Base-by-base conservation (phyloP, 2,888 invertebrate species). In the Drosophila aldrichi region DNA sequence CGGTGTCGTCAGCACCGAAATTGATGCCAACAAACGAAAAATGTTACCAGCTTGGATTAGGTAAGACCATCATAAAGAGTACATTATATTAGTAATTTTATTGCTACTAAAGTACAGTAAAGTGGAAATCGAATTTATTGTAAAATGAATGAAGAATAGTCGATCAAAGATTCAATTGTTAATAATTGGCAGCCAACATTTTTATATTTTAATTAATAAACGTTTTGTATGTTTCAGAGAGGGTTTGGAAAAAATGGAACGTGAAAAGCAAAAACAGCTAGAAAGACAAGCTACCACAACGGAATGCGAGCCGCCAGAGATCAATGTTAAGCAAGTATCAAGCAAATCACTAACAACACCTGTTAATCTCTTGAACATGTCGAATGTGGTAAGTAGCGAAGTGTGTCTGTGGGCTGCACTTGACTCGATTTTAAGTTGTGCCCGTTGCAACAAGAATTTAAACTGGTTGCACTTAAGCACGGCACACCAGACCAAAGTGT, bases 21-120 rank as follows among this genome's bases (percentile, higher is more conserved):
- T 95, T 91, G 98, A 98, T 93, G 97, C 97, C 18, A 96, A 96
- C 20, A 97, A 97, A 93, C 94, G 98, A 41, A 96, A 97, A 90
- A 96, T 97, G 85, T 94, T 99, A 25, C 99, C 99, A n/a, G 97
- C 97, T 0, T 99, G 99, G 99, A 98, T 99, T 78, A 95, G 98
- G 92, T 98, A 98, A 94, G 65, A 1, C 0, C 18, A 0, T 16
- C 14, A 3, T 40, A n/a, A 52, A 8, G 14, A 20, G 49, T 38
- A 5, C 6, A 38, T 2, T 16, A 16, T 6, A 16, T 36, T 36
- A 16, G 2, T 32, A 32, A 32, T 36, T 14, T 36, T 14, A 14
- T 36, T 36, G 14, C 32, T 32, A 32, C 2, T 10, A 32, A 32
- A 32, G 32, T 10, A 32, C 10, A 9, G 9, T 3, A 32, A 2